Evolutionary conservation across 1,140 invertebrate genomes (phyloP), one percentile per base, ranked within the genome.

Genomic region (Drosophila chauvacae): DNA sequence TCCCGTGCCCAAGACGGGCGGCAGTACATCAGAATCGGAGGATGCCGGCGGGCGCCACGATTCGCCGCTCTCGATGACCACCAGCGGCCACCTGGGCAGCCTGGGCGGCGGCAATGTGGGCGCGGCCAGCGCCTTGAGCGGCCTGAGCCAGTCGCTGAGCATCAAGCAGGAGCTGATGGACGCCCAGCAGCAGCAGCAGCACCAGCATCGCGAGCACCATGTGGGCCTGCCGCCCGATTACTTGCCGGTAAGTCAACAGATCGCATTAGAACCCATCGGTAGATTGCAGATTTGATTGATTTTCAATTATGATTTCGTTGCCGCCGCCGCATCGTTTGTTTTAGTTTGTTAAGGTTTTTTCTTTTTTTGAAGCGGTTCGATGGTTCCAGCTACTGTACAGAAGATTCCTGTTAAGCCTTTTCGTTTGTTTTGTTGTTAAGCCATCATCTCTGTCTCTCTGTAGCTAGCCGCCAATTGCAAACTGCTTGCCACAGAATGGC

Each of bases 131-230:
- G 85, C 80, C 37, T 55, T 88, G 16, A 87, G 83, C 70, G 79
- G 83, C 18, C 85, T 92, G 93, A 77, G 94, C 94, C 91, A 93
- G 75, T 94, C 93, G 90, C 91, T 94, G 86, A 92, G 94, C 85
- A 95, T 95, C 93, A 95, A 95, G 92, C 95, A 95, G 92, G 95
- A 95, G 88, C 90, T 94, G 90, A 86, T 92, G 61, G 92, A 92
- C 65, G 91, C 91, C 53, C 90, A 91, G 70, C 86, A 86, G 42
- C 88, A 91, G 26, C 47, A 48, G 39, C 91, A 92, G 48, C 91
- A 30, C 9, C 30, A 91, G 53, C 90, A 92, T 71, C 90, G 87
- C n/a, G 91, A 92, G 48, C 91, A 92, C 56, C 91, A 92, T 58
- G 88, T 91, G 42, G 82, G 63, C 14, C 72, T 92, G 77, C 85